Evolutionary conservation across 2,113 vertebrate genomes (phyloP), one percentile per base, ranked within the genome.

Genomic region (Albula goreensis): DNA sequence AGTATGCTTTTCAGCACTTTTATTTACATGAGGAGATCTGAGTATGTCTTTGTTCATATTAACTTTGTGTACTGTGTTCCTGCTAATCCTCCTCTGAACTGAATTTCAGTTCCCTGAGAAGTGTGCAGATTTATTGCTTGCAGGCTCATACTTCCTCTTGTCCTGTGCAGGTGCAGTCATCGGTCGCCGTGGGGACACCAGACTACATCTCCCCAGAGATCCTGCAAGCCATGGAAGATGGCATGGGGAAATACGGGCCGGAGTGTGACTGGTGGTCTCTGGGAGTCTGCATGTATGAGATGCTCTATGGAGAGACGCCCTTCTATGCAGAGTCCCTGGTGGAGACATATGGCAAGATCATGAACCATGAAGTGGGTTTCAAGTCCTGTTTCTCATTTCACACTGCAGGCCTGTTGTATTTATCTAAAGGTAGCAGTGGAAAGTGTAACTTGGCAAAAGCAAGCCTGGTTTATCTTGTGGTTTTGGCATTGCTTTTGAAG

Each of bases 221-320:
- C 88, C 93, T 99, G 91, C 98, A 99, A 95, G 98, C 98, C 0
- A 99, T 99, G 98, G 98, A 99, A 92, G 98, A 99, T 12, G 98
- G 98, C 87, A 98, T 97, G 97, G 98, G 98, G 13, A 97, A 96
- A 86, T 99, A 99, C 0, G 98, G 98, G 0, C 98, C 98, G 0
- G 98, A 99, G 93, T 99, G 98, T 66, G 98, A 99, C 95, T 99
- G 98, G 98, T 99, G 98, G 98, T 99, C 98, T 1, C 91, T 99
- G 86, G 98, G 98, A 0, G 98, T 99, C 79, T 99, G 98, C 93
- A 96, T 99, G 96, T 99, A 99, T 49, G 98, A 99, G 93, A 99
- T 99, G 98, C 95, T 99, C 0, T 99, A 97, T 0, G 98, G 98
- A 3, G 98, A 99, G 90, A 99, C 98, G 0, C 98, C 98, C 0